Percentiles rank a stretch among this genome's conserved stretches.
These are phyloP conservation scores for Dunckerocampus dactyliophorus DNA, from an alignment of 2,113 vertebrate species.

Conservation along the genomic window DNA sequence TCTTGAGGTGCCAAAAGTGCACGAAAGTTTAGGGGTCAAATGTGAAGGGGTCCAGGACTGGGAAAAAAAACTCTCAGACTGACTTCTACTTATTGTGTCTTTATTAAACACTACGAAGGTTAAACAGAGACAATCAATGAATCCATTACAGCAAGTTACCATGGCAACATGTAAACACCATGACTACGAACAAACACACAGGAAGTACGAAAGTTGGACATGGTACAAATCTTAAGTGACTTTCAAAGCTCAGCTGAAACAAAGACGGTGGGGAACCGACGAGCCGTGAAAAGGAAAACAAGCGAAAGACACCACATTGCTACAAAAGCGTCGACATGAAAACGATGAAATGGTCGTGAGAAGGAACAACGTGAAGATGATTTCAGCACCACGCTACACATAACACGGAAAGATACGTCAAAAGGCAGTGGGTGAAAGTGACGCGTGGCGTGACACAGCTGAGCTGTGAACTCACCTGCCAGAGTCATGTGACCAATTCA, in stretches of 20 bases:
- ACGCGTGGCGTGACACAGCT: neutral
- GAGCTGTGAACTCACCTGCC: conserved; percentile 13
- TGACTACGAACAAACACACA: conserved; percentile 34
- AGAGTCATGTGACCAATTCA: neutral
- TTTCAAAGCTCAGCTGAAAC: conserved; percentile 15
- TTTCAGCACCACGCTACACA: too few species aligned
- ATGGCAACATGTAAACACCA: conserved; percentile 3
- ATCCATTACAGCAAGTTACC: conserved; percentile 20
- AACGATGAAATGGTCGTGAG: neutral
- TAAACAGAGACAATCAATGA: conserved; percentile 39
- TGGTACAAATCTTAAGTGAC: conserved; percentile 21
- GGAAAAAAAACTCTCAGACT: neutral
- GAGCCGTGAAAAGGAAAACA: neutral
- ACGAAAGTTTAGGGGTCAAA: too few species aligned
- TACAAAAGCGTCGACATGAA: neutral
- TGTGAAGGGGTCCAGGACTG: too few species aligned
- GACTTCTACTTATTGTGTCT: conserved; percentile 45
- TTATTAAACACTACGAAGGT: conserved; percentile 64
- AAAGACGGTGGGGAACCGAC: neutral
- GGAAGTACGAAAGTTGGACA: conserved; percentile 49
- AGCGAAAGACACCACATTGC: neutral
- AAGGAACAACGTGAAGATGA: neutral
- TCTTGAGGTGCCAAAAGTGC: too few species aligned
- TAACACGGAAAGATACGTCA: neutral
- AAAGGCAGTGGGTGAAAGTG: neutral